Conservation (phyloP, 2,113 vertebrate species). For the Sebastes fasciatus region DNA sequence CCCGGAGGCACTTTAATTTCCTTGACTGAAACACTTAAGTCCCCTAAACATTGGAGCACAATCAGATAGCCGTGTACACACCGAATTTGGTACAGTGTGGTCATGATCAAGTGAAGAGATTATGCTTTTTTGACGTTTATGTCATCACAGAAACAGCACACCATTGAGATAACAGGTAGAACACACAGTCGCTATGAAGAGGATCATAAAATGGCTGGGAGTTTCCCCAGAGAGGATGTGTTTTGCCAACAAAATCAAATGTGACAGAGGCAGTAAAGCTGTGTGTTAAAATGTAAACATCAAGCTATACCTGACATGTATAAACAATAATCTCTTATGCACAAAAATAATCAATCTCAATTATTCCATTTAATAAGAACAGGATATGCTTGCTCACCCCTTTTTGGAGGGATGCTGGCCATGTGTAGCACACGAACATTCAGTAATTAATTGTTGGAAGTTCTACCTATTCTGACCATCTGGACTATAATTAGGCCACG, state of each 20-base stretch:
- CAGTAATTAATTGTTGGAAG: conserved; percentile 69
- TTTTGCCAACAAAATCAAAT: conserved; percentile 8
- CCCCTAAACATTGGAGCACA: conserved; percentile 23
- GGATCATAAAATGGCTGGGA: neutral
- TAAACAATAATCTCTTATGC: neutral
- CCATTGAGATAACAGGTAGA: conserved; percentile 13
- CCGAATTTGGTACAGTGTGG: neutral
- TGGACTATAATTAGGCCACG: conserved; percentile 74
- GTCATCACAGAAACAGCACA: conserved; percentile 18
- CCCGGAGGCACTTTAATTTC: conserved; percentile 33
- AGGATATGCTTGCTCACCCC: neutral
- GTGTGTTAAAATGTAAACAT: conserved; percentile 6
- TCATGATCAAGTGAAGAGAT: neutral
- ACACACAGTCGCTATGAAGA: neutral
- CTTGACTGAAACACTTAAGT: conserved; percentile 36
- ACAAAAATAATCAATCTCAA: neutral
- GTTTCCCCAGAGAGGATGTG: neutral
- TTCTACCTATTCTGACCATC: conserved; percentile 72
- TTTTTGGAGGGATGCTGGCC: conserved; percentile 23
- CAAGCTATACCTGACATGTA: neutral
- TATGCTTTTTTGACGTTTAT: neutral
- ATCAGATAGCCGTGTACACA: neutral
- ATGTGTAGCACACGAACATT: conserved; percentile 41
- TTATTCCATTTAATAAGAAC: neutral
- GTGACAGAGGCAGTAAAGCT: neutral